A percentile compares a stretch with the other conserved stretches of the same genome.
These are phyloP conservation scores for Indicator indicator DNA, from an alignment of 2,113 vertebrate genomes.

Conservation along the genomic window DNA sequence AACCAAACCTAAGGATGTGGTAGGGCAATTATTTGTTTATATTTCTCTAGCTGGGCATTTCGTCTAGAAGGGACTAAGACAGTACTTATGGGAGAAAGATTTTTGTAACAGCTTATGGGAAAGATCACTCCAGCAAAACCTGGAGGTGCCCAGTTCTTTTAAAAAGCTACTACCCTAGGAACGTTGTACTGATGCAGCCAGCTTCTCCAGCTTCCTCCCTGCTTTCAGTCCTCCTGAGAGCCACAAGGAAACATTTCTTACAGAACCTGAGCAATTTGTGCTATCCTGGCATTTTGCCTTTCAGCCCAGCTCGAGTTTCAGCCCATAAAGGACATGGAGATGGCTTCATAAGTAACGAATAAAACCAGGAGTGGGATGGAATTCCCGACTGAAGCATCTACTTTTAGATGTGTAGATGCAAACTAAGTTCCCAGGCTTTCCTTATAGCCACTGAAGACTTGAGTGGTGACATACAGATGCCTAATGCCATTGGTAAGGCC, in stretches of 20 bases:
- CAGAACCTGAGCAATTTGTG: not conserved
- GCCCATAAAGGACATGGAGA: not conserved
- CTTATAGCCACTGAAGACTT: not conserved
- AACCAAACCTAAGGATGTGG: not conserved
- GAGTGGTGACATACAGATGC: rapidly evolving
- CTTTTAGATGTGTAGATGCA: not conserved
- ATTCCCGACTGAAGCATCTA: not conserved
- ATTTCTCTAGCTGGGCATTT: not conserved
- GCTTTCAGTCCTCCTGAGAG: not conserved
- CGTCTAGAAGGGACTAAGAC: not conserved
- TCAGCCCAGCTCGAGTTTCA: not conserved
- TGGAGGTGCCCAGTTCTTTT: not conserved
- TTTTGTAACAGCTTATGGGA: not conserved
- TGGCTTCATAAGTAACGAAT: not conserved
- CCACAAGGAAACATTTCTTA: not conserved
- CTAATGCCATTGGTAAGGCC: not conserved
- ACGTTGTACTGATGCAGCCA: not conserved
- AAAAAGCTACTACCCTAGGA: not conserved
- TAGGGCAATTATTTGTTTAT: not conserved
- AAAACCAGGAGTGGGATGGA: not conserved
- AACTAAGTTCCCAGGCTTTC: not conserved
- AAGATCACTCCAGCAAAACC: not conserved
- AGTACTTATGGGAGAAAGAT: not conserved
- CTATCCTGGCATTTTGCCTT: not conserved
- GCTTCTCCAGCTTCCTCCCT: not conserved